A percentile compares a stretch with the other conserved stretches of the same genome.
Conservation (phyloP, 1,140 invertebrate species). For the Hydropsyche tenuis region DNA sequence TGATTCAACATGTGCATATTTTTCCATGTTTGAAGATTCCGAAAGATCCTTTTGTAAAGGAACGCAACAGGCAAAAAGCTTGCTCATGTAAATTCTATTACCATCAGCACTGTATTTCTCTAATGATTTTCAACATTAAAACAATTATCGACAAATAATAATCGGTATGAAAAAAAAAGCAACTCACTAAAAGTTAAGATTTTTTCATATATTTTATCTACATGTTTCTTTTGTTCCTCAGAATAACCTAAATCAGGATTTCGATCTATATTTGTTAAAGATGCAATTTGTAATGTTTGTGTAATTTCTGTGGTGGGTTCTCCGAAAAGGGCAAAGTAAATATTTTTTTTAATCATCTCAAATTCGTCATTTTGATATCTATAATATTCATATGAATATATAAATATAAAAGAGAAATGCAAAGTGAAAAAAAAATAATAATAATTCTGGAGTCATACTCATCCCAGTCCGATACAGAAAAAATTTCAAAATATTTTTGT, state of each 20-base stretch:
- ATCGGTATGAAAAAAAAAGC: not conserved
- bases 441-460: constrained; percentile 4
- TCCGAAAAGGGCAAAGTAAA: constrained; percentile 18
- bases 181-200: constrained; percentile 8
- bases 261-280: not conserved
- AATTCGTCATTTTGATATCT: not conserved
- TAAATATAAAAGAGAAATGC: not conserved
- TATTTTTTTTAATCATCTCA: not conserved
- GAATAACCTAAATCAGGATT: constrained; percentile 1
- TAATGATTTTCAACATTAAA: constrained; percentile 23
- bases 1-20: constrained; percentile 14
- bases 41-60: constrained; percentile 16
- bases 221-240: not conserved
- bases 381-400: constrained; percentile 18
- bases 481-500: not conserved
- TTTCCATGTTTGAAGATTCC: not conserved
- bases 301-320: no score
- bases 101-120: constrained; percentile 39
- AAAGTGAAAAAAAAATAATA: not conserved
- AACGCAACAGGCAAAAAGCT: constrained; percentile 40
- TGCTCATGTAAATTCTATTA: constrained; percentile 38
- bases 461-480: constrained; percentile 12
- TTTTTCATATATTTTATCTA: not conserved
- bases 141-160: not conserved
- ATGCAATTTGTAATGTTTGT: not conserved